Evolutionary conservation across 2,113 vertebrate species (phyloP), one percentile per base, ranked within the genome.

Genomic region (Oryzias javanicus): DNA sequence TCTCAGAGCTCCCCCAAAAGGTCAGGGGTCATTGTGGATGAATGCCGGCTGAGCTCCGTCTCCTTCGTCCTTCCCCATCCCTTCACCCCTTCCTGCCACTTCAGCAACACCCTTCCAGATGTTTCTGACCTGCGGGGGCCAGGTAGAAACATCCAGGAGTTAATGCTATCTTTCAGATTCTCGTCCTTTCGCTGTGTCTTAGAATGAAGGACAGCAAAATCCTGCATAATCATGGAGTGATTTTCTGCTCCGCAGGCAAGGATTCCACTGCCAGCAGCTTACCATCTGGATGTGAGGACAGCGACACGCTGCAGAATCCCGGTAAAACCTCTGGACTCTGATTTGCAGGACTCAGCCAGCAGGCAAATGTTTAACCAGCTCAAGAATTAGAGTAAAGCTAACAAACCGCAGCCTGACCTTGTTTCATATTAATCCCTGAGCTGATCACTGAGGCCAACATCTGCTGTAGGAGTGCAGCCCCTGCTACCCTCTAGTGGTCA

Each of bases 1-100:
- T 93, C 91, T 90, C 93, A 91, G 92, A 93, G 81, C 91, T 90
- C 58, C 64, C 79, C 64, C 6, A 72, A 79, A 18, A 68, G 56
- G 2, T 57, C 72, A 22, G 61, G 93, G 86, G 91, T 89, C 82
- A 81, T 92, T 78, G 80, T 89, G 66, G 92, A 93, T 87, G 92
- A 92, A 91, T 93, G 93, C 90, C 91, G 88, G 78, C 92, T 91
- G 85, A 92, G 93, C 91, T 95, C 94, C 87, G 93, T 93, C 79
- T 92, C 92, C 80, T 94, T 94, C 78, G 93, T 95, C 91, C 90
- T 85, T 86, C 92, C 94, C 89, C 90, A 93, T 88, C 89, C 91
- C 89, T 81, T 91, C 92, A 74, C 67, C 88, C 54, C 74, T 86
- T 91, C 92, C 70, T 70, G 88, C 86, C 60, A 70, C 49, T 35